phyloP scores from a whole-genome alignment of 2,113 vertebrate genomes.

The Prunella fulvescens region DNA sequence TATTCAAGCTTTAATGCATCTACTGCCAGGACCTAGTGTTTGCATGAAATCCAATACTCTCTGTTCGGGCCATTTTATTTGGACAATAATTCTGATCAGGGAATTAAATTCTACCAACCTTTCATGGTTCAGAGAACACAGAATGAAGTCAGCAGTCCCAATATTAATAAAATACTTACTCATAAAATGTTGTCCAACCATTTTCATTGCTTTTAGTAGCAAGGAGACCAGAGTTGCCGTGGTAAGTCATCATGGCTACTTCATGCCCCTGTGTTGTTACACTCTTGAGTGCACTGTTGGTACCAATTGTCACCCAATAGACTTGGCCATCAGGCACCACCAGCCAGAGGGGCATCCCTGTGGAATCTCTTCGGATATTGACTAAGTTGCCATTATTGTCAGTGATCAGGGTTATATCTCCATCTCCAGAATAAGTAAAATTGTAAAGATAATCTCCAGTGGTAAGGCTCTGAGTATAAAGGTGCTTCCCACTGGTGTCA shows the following conservation, averaged over 20 bases:
- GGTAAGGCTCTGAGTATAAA: constrained; percentile 93
- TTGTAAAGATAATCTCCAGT: constrained; percentile 96
- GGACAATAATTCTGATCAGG: not conserved
- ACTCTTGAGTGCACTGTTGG: constrained; percentile 90
- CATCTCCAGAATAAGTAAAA: constrained; percentile 88
- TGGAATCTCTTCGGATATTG: constrained; percentile 86
- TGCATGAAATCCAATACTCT: not conserved
- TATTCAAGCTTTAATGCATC: not conserved
- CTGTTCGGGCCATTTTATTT: not conserved
- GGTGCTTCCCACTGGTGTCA: constrained; percentile 91
- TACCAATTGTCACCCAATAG: constrained; percentile 97
- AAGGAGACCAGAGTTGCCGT: constrained; percentile 91
- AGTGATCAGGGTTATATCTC: constrained; percentile 86
- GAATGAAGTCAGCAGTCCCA: not conserved
- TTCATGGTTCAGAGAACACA: not conserved
- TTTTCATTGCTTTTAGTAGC: constrained; percentile 96
- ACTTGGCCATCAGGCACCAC: constrained; percentile 92
- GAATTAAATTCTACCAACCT: not conserved
- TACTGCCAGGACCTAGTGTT: not conserved
- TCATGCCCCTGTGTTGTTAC: constrained; percentile 92
- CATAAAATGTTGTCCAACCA: constrained; percentile 97
- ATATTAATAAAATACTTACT: constrained; percentile 80
- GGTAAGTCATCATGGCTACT: constrained; percentile 93
- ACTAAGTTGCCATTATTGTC: constrained; percentile 92
- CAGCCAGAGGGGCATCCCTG: constrained; percentile 92